Evolutionary conservation across 1,140 invertebrate species (phyloP).

Genomic region (Diprion similis): DNA sequence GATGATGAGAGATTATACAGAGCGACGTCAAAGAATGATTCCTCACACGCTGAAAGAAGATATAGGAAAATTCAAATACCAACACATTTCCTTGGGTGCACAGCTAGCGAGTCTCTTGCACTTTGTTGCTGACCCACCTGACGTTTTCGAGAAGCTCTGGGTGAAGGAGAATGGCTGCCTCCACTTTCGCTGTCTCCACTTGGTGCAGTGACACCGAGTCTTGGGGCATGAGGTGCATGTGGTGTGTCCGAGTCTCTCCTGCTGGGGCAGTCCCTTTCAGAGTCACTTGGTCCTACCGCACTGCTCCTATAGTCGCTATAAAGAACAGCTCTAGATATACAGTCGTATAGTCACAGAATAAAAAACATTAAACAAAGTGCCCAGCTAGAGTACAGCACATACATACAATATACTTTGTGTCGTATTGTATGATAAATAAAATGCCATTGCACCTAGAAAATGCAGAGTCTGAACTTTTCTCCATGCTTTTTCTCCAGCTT

Average conservation of each 20-base stretch:
- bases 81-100: neutral
- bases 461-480: constrained; percentile 89
- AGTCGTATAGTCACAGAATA: neutral
- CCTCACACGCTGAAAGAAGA: constrained; percentile 72
- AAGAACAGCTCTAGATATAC: constrained; percentile 41
- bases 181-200: constrained; percentile 86
- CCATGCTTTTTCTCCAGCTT: constrained; percentile 89
- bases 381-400: neutral
- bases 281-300: constrained; percentile 86
- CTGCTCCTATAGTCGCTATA: constrained; percentile 91
- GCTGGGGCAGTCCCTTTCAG: constrained; percentile 79
- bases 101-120: neutral
- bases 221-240: constrained; percentile 56
- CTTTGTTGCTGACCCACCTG: constrained; percentile 63
- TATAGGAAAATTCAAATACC: constrained; percentile 22
- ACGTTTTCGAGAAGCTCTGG: constrained; percentile 80
- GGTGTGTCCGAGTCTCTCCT: constrained; percentile 71
- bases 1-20: constrained; percentile 98
- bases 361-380: no score
- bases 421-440: neutral
- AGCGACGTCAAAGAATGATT: constrained; percentile 95
- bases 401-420: constrained; percentile 12
- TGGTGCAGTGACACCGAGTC: constrained; percentile 71
- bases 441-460: constrained; percentile 80
- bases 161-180: constrained; percentile 85